phyloP scores from a whole-genome alignment of 2,888 invertebrate genomes.

The Laothoe populi region DNA sequence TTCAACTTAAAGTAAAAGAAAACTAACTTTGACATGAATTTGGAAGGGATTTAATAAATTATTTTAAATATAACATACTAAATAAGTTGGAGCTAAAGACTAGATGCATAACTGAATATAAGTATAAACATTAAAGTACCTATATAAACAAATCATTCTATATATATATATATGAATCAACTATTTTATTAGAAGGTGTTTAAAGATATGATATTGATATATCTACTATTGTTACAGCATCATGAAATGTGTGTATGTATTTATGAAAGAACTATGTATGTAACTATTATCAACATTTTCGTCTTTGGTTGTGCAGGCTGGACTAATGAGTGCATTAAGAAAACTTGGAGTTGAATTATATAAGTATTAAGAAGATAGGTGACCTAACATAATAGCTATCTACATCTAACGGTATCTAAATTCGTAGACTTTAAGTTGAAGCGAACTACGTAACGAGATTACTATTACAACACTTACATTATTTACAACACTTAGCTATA shows the following conservation, averaged over 20 bases:
- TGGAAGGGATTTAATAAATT: background rate
- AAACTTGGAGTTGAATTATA: background rate
- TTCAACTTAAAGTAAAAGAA: background rate
- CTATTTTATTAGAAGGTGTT: constrained; percentile 9
- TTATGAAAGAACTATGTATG: background rate
- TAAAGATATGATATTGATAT: constrained; percentile 3
- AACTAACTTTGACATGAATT: background rate
- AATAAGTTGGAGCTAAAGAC: constrained; percentile 12
- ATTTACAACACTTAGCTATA: constrained; percentile 61
- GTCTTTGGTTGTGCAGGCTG: constrained; percentile 39
- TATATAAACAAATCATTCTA: background rate
- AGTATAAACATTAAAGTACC: background rate
- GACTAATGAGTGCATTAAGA: constrained; percentile 39
- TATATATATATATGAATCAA: background rate
- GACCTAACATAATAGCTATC: constrained; percentile 2
- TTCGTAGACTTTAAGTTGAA: constrained; percentile 54
- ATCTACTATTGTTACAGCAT: constrained; percentile 6
- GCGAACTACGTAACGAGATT: constrained; percentile 51
- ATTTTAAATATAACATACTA: constrained; percentile 4
- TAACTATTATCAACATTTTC: too few species aligned
- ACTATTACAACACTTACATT: constrained; percentile 53
- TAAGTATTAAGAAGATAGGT: constrained; percentile 8
- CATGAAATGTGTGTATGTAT: background rate
- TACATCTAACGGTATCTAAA: constrained; percentile 52
- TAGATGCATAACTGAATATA: constrained; percentile 1